Evolutionary conservation across 2,888 invertebrate genomes (phyloP).

Genomic region (Tipula helvola): DNA sequence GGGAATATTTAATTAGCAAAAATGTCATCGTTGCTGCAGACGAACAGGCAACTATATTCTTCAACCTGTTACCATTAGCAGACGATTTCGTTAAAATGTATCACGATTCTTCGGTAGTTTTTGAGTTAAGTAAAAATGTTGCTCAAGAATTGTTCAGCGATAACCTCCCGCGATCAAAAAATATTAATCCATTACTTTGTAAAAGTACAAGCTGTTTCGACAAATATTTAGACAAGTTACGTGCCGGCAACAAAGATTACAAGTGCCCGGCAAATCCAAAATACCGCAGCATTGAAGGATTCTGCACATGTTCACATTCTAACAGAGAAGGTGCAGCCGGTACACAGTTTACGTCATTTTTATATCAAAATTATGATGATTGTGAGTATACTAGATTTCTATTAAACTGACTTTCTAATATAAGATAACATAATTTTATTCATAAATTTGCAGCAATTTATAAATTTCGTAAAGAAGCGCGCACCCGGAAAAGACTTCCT

Average conservation of each 20-base stretch:
- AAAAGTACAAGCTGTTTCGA: not conserved
- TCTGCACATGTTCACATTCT: constrained; percentile 69
- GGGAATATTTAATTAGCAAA: not conserved
- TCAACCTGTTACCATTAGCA: not conserved
- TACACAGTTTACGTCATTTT: not conserved
- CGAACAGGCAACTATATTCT: not conserved
- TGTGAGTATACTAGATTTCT: not conserved
- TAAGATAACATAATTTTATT: not conserved
- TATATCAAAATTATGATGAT: not conserved
- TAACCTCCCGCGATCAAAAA: not conserved
- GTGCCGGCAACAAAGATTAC: not conserved
- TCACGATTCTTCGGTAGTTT: not conserved
- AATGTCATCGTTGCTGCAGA: not conserved
- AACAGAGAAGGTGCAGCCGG: not conserved
- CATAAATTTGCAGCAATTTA: not conserved
- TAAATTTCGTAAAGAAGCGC: constrained; percentile 11
- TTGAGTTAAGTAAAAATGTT: not conserved
- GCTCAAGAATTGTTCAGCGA: not conserved
- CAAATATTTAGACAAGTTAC: not conserved
- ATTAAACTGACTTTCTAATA: not conserved
- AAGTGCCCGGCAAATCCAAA: not conserved
- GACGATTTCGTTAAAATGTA: not conserved
- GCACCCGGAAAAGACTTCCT: constrained; percentile 18
- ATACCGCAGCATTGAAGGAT: constrained; percentile 70
- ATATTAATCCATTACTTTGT: not conserved